These are phyloP conservation scores for Drosophila borborema DNA, from an alignment of 2,888 invertebrate genomes.

Conservation along the genomic window DNA sequence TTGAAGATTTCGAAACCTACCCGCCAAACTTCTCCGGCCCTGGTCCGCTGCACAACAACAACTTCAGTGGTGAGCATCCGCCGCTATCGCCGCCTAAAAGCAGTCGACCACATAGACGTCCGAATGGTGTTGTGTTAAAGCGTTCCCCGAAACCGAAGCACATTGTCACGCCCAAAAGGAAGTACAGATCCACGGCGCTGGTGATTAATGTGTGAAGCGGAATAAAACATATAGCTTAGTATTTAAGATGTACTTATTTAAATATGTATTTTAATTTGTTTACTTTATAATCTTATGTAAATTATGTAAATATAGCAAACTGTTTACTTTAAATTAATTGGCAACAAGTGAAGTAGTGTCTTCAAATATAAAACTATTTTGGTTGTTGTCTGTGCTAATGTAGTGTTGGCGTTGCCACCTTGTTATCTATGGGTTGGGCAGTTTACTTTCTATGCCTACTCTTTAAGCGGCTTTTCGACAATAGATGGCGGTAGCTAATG, in stretches of 20 bases:
- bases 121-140: constrained; percentile 62
- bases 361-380: neutral
- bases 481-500: constrained; percentile 32
- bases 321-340: constrained; percentile 13
- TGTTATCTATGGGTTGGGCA: neutral
- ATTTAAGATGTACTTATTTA: constrained; percentile 50
- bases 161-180: constrained; percentile 70
- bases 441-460: fast-evolving
- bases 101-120: constrained; percentile 69
- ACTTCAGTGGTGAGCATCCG: constrained; percentile 61
- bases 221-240: constrained; percentile 10
- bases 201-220: constrained; percentile 75
- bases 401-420: constrained; percentile 20
- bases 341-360: neutral
- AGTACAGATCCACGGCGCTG: constrained; percentile 79
- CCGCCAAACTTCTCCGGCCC: constrained; percentile 68
- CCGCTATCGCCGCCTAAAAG: constrained; percentile 51
- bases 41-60: constrained; percentile 56
- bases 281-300: constrained; percentile 35
- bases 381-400: constrained; percentile 29
- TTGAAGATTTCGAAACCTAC: constrained; percentile 77
- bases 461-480: fast-evolving
- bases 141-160: constrained; percentile 66
- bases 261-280: constrained; percentile 33
- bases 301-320: constrained; percentile 51